Evolutionary conservation across 2,113 vertebrate genomes (phyloP).

Genomic region (Bungarus multicinctus): DNA sequence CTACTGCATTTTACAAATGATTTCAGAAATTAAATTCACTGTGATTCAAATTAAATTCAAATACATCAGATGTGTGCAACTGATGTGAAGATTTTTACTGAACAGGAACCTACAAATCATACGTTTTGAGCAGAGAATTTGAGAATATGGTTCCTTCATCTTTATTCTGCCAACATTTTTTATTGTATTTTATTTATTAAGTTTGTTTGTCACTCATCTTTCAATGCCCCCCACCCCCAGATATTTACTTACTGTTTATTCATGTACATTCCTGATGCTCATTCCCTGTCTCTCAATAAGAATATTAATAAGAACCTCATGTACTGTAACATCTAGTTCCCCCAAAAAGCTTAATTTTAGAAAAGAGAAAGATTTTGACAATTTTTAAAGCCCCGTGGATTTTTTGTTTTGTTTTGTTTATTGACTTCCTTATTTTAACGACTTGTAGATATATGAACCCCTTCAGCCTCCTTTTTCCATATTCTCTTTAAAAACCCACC

Average conservation of each 20-base stretch:
- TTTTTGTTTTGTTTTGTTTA: neutral
- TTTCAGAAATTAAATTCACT: neutral
- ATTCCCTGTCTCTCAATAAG: neutral
- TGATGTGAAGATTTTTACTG: neutral
- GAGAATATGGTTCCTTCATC: neutral
- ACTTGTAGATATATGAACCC: neutral
- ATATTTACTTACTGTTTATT: neutral
- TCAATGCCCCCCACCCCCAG: neutral
- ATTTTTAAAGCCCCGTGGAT: neutral
- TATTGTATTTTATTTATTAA: neutral
- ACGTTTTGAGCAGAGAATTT: neutral
- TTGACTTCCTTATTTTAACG: neutral
- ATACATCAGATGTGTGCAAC: neutral
- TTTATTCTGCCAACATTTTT: neutral
- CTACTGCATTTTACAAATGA: neutral
- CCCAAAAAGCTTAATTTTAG: neutral
- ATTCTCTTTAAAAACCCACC: neutral
- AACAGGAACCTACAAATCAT: neutral
- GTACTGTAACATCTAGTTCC: neutral
- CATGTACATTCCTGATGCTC: neutral
- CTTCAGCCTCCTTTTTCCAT: neutral
- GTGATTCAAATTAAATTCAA: neutral
- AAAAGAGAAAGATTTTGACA: neutral
- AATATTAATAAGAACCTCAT: neutral
- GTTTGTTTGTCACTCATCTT: neutral